Conservation (phyloP, 1,140 invertebrate species). For the Ooceraea biroi region DNA sequence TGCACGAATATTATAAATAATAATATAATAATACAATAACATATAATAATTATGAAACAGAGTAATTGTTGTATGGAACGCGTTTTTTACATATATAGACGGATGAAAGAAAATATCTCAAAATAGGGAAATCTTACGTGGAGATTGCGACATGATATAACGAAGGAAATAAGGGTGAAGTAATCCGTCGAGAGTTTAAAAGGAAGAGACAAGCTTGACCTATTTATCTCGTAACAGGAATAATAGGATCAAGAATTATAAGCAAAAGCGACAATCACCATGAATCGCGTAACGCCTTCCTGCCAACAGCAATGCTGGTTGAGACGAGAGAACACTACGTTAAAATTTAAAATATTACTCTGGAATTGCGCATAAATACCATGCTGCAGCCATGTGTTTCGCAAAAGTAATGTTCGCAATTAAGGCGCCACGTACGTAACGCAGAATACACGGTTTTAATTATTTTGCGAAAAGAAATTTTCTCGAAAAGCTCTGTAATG, state of each 20-base stretch:
- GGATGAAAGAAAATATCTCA: constrained; percentile 9
- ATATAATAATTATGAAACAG: constrained; percentile 18
- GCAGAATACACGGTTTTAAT: constrained; percentile 24
- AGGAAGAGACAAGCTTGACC: constrained; percentile 71
- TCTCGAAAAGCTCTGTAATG: not conserved
- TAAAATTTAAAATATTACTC: constrained; percentile 37
- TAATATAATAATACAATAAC: too few relatives aligned
- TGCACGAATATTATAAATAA: not conserved
- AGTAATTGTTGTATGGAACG: not conserved
- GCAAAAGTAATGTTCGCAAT: constrained; percentile 37
- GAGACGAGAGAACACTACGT: constrained; percentile 16
- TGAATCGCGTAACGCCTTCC: constrained; percentile 32
- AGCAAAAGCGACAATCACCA: constrained; percentile 73
- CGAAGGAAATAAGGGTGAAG: constrained; percentile 26
- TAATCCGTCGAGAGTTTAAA: constrained; percentile 33
- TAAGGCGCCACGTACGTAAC: constrained; percentile 12
- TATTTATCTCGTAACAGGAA: constrained; percentile 76
- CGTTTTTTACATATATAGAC: not conserved
- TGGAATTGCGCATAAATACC: constrained; percentile 27
- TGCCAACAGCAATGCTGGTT: constrained; percentile 2
- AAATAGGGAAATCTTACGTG: not conserved
- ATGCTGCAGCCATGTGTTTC: constrained; percentile 2
- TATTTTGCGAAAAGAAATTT: constrained; percentile 43
- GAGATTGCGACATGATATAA: not conserved
- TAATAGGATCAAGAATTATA: constrained; percentile 76